Conservation (phyloP, 2,113 vertebrate genomes). For the Perca flavescens region DNA sequence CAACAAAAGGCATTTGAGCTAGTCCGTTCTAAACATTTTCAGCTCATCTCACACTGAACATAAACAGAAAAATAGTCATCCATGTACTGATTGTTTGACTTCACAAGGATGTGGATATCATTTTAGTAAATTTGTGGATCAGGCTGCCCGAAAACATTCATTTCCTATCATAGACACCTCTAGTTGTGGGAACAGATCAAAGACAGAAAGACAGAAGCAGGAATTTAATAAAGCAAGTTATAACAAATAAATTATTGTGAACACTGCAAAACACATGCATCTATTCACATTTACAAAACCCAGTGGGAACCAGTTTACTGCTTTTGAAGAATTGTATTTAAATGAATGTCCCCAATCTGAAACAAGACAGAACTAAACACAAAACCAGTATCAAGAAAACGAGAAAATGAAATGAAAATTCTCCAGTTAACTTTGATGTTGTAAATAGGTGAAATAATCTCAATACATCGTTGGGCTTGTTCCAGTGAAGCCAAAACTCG, state of each 20-base stretch:
- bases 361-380: background rate
- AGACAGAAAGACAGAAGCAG: background rate
- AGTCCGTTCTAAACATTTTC: constrained; percentile 51
- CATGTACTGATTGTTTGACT: constrained; percentile 15
- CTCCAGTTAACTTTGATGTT: background rate
- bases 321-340: background rate
- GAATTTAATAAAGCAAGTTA: background rate
- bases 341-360: background rate
- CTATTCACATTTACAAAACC: background rate
- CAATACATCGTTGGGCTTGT: background rate
- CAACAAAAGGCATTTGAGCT: constrained; percentile 51
- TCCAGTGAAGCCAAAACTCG: background rate
- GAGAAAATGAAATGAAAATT: background rate
- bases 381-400: background rate
- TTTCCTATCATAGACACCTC: constrained; percentile 9
- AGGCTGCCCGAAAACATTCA: constrained; percentile 15
- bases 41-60: constrained; percentile 54
- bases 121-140: constrained; percentile 27
- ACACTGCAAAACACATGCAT: background rate
- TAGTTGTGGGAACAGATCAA: constrained; percentile 10
- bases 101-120: constrained; percentile 33
- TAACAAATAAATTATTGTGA: background rate
- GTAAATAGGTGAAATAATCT: background rate
- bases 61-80: constrained; percentile 37
- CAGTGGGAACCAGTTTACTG: background rate